Evolutionary conservation across 2,113 vertebrate species (phyloP).

Genomic region (Ophiodon elongatus): DNA sequence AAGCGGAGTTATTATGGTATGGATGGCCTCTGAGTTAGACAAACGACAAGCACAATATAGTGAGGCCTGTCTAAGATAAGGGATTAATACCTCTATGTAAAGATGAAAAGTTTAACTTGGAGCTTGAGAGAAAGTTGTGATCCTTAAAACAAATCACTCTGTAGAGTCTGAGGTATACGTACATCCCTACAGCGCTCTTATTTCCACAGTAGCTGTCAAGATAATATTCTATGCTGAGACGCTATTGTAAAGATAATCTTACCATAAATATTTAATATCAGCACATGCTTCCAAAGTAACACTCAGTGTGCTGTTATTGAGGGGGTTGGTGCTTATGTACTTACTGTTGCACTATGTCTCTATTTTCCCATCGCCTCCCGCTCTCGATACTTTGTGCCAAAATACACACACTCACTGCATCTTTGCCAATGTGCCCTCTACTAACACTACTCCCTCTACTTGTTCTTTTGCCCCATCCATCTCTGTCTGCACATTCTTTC

Average conservation of each 20-base stretch:
- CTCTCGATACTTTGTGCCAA: conserved; percentile 20
- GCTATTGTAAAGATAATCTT: conserved; percentile 5
- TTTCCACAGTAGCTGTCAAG: conserved; percentile 10
- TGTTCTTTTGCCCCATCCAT: conserved; percentile 28
- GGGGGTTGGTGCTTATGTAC: conserved; percentile 6
- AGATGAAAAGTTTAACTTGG: neutral
- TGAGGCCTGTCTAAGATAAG: neutral
- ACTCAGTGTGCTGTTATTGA: neutral
- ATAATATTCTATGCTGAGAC: neutral
- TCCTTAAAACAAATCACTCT: neutral
- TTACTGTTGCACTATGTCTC: neutral
- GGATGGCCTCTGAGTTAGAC: neutral
- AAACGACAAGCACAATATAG: neutral
- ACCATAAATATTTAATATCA: conserved; percentile 19
- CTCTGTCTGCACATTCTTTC: conserved; percentile 49
- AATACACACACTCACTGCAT: conserved; percentile 25
- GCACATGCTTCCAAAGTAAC: neutral
- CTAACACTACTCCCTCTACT: conserved; percentile 12
- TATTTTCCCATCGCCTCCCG: neutral
- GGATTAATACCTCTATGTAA: neutral
- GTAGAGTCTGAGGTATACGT: neutral
- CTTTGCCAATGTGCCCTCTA: conserved; percentile 15
- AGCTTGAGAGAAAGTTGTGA: neutral
- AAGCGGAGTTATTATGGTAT: too few species aligned
- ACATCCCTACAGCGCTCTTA: neutral